Percentiles rank a stretch among this genome's conserved stretches.
These are phyloP conservation scores for Parazoanthus swiftii DNA, from an alignment of 92 coral and sea anemone genomes.

Conservation along the genomic window DNA sequence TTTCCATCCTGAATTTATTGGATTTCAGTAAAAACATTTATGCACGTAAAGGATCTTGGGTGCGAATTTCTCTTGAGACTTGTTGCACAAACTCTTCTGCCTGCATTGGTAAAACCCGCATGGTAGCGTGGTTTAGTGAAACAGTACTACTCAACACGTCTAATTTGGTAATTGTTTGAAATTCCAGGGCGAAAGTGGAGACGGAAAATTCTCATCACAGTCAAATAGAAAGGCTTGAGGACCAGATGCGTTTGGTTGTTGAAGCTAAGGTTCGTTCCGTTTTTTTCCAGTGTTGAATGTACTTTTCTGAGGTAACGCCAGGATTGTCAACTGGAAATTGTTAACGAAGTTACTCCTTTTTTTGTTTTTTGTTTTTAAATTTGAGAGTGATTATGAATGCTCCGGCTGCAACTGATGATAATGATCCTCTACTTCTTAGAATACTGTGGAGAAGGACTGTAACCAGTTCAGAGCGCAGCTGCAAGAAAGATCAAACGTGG, in stretches of 20 bases:
- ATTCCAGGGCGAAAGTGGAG: conserved; percentile 68
- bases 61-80: too few relatives aligned
- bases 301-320: background rate
- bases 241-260: conserved; percentile 69
- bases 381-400: too few relatives aligned
- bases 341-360: background rate
- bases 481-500: conserved; percentile 62
- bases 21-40: too few relatives aligned
- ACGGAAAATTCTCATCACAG: conserved; percentile 66
- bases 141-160: background rate
- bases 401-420: background rate
- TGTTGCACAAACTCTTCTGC: too few relatives aligned
- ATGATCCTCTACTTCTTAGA: conserved; percentile 37
- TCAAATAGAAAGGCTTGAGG: conserved; percentile 82
- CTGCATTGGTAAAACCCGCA: too few relatives aligned
- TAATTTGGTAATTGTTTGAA: background rate
- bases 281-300: background rate
- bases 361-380: too few relatives aligned
- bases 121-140: too few relatives aligned
- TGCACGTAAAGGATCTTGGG: too few relatives aligned
- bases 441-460: conserved; percentile 75
- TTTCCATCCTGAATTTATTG: too few relatives aligned
- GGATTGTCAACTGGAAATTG: background rate
- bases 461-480: conserved; percentile 64
- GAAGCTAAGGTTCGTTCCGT: conserved; percentile 68